A percentile compares a stretch with the other conserved stretches of the same genome.
These are phyloP conservation scores for Dasyurus viverrinus DNA, from an alignment of 2,113 vertebrate species.

Conservation along the genomic window DNA sequence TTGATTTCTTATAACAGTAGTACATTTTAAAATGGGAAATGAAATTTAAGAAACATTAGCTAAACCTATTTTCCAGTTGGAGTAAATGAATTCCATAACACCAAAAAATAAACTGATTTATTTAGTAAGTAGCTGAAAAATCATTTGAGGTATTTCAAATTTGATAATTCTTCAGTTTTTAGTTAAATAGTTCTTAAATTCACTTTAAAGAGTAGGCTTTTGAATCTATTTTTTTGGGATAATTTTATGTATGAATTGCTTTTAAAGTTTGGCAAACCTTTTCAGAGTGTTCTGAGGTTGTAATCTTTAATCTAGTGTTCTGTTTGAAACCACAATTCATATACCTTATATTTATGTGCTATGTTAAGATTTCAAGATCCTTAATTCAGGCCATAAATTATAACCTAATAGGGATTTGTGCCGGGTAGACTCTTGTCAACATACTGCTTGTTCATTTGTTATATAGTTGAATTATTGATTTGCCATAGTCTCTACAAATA, in stretches of 20 bases:
- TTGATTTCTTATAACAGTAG: conserved; percentile 64
- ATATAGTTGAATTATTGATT: background rate
- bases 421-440: background rate
- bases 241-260: conserved; percentile 25
- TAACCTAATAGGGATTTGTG: background rate
- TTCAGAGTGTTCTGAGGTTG: background rate
- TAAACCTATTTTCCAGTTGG: conserved; percentile 59
- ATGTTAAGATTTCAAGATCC: background rate
- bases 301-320: background rate
- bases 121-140: conserved; percentile 63
- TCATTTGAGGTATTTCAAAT: conserved; percentile 55
- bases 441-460: background rate
- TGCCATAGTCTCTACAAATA: background rate
- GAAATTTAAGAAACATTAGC: conserved; percentile 71
- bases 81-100: conserved; percentile 73
- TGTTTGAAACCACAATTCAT: background rate
- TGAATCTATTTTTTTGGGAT: conserved; percentile 16
- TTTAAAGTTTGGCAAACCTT: conserved; percentile 44
- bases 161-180: conserved; percentile 33
- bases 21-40: conserved; percentile 60
- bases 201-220: background rate
- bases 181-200: conserved; percentile 29
- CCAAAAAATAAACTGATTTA: conserved; percentile 53
- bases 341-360: background rate
- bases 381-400: background rate